Evolutionary conservation across 2,113 vertebrate genomes (phyloP), one percentile per base, ranked within the genome.

Genomic region (Xiphophorus hellerii): DNA sequence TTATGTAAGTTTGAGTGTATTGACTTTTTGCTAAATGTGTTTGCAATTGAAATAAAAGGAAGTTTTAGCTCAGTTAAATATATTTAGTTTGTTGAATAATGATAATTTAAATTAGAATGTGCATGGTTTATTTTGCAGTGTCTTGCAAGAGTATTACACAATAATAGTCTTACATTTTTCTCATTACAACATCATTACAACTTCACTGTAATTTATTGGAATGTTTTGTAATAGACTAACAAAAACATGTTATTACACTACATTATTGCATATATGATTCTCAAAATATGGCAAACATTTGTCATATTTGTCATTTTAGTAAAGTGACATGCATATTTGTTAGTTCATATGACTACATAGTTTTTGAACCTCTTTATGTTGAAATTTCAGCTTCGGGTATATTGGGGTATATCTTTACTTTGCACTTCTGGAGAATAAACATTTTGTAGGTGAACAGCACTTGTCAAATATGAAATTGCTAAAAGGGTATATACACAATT

Each of bases 1-100:
- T 71, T 28, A 74, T 73, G 74, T 73, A 58, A n/a, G 62, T n/a
- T 27, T 73, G 71, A 25, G 75, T 62, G 69, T 85, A 70, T 81
- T 86, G 64, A 82, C 83, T 48, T 77, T 61, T 66, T 30, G 64
- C 70, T 73, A 73, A 90, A 87, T 87, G 74, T 90, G 88, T 92
- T 87, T 93, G 78, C 88, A 80, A 74, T 88, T 83, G 73, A 22
- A 29, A 66, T 51, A 30, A 51, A 75, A 60, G 25, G 51, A 39
- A 73, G 62, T 15, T 71, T 13, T 13, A 66, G 5, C 76, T 74
- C 7, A 11, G 2, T 65, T 63, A 66, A 39, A 25, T 67, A n/a
- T 37, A 68, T 76, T 39, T 71, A 14, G 31, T 62, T 65, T 54
- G 67, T 69, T 27, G 5, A 69, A 62, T 60, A 63, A 15, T 28